Evolutionary conservation across 2,797 vertebrate species (phyloP), one percentile per base, ranked within the genome.

Genomic region (Diplodus sargus): DNA sequence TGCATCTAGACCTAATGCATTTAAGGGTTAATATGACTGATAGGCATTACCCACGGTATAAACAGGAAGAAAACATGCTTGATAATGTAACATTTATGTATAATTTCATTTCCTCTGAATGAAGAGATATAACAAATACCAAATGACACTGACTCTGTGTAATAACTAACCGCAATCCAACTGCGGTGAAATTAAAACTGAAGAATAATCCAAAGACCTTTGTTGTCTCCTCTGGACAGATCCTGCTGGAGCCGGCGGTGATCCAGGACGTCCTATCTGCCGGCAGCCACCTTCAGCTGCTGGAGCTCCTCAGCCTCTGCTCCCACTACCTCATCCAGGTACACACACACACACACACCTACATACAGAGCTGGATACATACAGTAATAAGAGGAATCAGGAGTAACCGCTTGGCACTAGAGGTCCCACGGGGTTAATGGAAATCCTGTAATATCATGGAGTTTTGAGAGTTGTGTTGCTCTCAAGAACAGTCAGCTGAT

Each of bases 181-280:
- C 39, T 45, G 48, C 75, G 70, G 58, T 59, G 48, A 39, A 71
- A 57, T 4, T 60, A 16, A 56, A 59, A 49, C 23, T n/a, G 6
- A 39, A 39, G 34, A 1, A 43, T 43, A 49, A 20, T 22, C 18
- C 16, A 15, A 10, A 75, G 60, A 78, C 78, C 60, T 76, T 85
- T 56, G 63, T 20, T 81, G 15, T 82, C 22, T 81, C 43, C 42
- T 71, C 23, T 92, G 71, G 81, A 52, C 88, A 99, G 97, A 97
- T 99, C 83, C 86, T 98, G 70, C 91, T 99, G 94, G 98, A 99
- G 89, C 97, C 98, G 3, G 95, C 95, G 0, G 96, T 97, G 87
- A 97, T 99, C 87, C 97, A 98, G 89, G 98, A 99, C 16, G 97
- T 99, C 78, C 89, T 99, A 86, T 98, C 97, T 79, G 98, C 98